A percentile compares a stretch with the other conserved stretches of the same genome.
phyloP scores from a whole-genome alignment of 2,888 invertebrate genomes.

The Drosophila falleni region DNA sequence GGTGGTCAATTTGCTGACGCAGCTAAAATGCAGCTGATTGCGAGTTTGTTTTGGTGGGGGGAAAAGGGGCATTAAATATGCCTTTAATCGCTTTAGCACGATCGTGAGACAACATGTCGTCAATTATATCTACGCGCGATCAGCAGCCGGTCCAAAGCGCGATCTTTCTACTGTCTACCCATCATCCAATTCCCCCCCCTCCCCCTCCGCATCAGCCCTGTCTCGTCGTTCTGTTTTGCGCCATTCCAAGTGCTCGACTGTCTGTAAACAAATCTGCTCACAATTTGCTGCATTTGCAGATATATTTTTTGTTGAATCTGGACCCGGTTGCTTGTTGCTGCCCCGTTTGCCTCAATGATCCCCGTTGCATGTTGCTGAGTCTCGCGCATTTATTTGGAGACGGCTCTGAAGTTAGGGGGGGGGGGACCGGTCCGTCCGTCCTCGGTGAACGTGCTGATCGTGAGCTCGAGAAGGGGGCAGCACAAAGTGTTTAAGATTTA shows the following conservation, averaged over 20 bases:
- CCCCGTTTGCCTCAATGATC: background rate
- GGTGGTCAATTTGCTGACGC: slow-evolving; percentile 17
- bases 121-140: slow-evolving; percentile 83
- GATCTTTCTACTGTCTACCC: slow-evolving; percentile 23
- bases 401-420: slow-evolving; percentile 1
- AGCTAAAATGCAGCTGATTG: slow-evolving; percentile 16
- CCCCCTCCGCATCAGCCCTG: background rate
- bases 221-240: slow-evolving; percentile 18
- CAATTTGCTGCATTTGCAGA: slow-evolving; percentile 80
- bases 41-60: background rate
- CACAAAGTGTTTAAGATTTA: slow-evolving; percentile 80
- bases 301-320: slow-evolving; percentile 53
- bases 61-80: slow-evolving; percentile 64
- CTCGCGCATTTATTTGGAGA: slow-evolving; percentile 61
- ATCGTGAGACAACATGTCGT: slow-evolving; percentile 84
- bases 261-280: slow-evolving; percentile 77
- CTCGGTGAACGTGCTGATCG: slow-evolving; percentile 83
- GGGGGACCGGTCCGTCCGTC: slow-evolving; percentile 11
- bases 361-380: slow-evolving; percentile 64
- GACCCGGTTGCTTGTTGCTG: slow-evolving; percentile 32
- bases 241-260: slow-evolving; percentile 55
- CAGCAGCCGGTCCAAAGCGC: slow-evolving; percentile 52
- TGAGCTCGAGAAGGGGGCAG: slow-evolving; percentile 64
- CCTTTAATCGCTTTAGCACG: slow-evolving; percentile 84
- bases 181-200: background rate